Conservation (phyloP, 2,888 invertebrate genomes). For the Tinea pellionella region DNA sequence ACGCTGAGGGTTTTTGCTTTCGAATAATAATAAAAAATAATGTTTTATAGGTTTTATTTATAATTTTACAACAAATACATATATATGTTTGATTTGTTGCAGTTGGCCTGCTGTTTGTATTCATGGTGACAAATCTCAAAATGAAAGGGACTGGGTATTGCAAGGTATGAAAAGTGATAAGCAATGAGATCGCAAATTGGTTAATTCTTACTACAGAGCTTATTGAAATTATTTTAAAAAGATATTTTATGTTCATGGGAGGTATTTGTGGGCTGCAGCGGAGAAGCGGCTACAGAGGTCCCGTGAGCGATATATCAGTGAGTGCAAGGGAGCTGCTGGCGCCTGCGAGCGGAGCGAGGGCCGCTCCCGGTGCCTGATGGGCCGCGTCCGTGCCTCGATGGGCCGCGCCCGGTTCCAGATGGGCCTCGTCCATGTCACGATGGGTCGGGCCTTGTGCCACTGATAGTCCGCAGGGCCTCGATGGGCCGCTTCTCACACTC, state of each 20-base stretch:
- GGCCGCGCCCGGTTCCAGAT: not conserved
- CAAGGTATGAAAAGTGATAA: conserved; percentile 71
- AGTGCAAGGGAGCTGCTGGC: conserved; percentile 51
- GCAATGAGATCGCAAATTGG: not conserved
- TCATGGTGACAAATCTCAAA: conserved; percentile 95
- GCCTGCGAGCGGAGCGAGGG: not conserved
- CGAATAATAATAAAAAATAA: no score
- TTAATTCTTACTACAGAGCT: not conserved
- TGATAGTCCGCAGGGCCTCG: not conserved
- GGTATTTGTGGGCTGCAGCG: not conserved
- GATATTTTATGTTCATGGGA: not conserved
- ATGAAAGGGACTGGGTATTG: conserved; percentile 92
- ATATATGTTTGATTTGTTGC: conserved; percentile 7
- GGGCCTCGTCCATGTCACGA: not conserved
- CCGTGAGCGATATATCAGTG: conserved; percentile 42
- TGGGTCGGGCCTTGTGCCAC: not conserved
- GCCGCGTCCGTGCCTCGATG: not conserved
- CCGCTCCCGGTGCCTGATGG: not conserved
- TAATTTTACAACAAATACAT: no score
- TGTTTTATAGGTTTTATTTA: not conserved
- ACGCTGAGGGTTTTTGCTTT: no score
- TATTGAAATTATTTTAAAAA: conserved; percentile 1
- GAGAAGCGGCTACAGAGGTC: conserved; percentile 12
- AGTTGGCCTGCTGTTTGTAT: conserved; percentile 89
- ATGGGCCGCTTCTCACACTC: not conserved